Evolutionary conservation across 2,888 invertebrate genomes (phyloP), one percentile per base, ranked within the genome.

Genomic region (Dynastes tityus): DNA sequence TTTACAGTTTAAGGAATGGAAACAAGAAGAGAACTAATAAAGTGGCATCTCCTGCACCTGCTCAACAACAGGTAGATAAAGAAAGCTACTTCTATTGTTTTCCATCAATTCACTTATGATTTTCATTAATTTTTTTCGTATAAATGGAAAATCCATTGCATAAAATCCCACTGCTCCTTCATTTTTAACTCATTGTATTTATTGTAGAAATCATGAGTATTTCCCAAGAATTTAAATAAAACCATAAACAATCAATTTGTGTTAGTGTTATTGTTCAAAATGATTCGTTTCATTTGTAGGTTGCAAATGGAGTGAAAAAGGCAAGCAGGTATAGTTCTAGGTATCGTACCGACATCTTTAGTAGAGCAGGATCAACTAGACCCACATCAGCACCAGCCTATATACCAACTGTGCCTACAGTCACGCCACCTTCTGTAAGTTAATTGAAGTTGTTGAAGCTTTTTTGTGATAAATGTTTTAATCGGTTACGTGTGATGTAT

Each of bases 331-430:
- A 90, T 88, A 92, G 92, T 88, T 90, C 92, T 80, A 90, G 91
- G 86, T 93, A 92, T 86, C 89, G 92, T 61, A 86, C 84, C 79
- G 88, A 88, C 76, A 82, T 85, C 68, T 82, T 87, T 64, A 81
- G 83, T 11, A 83, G 88, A 80, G 83, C 86, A 84, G 89, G 89
- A 77, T 89, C 90, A 79, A 86, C 90, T 32, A 84, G 86, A 81
- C 84, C 86, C 2, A 86, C 87, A 76, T 90, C 92, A 76, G 90
- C 90, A 84, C 92, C 92, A 71, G 90, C 90, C 85, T 93, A 93
- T 87, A 90, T 91, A 87, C 91, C 93, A 79, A 93, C 93, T 80
- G 91, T 93, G 83, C 93, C 93, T 68, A 89, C 91, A 80, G 89
- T 92, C 78, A 91, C 91, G 84, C 88, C 91, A 83, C 65, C 81